Evolutionary conservation across 2,888 invertebrate species (phyloP).

Genomic region (Notodromas monacha): DNA sequence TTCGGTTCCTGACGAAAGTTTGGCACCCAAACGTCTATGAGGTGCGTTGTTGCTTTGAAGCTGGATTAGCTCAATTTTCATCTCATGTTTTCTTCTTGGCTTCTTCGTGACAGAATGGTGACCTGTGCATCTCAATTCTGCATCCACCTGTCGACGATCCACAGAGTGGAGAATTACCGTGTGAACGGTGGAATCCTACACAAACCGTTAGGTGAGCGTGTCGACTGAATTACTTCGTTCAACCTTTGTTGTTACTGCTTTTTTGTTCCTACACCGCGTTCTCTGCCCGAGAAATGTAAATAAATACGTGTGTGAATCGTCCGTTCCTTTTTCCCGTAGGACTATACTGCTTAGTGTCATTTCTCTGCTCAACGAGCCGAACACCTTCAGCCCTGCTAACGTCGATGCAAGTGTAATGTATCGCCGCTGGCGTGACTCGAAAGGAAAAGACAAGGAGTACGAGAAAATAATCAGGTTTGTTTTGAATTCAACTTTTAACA

Average conservation of each 20-base stretch:
- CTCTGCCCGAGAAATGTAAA: too few species aligned
- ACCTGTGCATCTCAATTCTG: conserved; percentile 92
- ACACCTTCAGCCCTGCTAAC: conserved; percentile 96
- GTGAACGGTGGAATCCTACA: conserved; percentile 99
- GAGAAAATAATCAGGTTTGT: conserved; percentile 83
- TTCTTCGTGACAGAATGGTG: conserved; percentile 46
- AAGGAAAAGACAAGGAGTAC: conserved; percentile 92
- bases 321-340: conserved; percentile 19
- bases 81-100: too few species aligned
- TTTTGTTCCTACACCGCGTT: too few species aligned
- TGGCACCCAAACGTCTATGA: conserved; percentile 99
- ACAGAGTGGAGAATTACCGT: conserved; percentile 88
- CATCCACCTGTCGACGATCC: conserved; percentile 98
- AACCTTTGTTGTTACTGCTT: too few species aligned
- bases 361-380: conserved; percentile 91
- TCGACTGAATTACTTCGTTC: too few species aligned
- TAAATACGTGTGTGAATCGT: too few species aligned
- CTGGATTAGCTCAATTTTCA: not conserved
- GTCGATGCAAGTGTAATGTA: conserved; percentile 99
- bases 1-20: conserved; percentile 91
- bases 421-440: conserved; percentile 87
- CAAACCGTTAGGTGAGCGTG: conserved; percentile 52
- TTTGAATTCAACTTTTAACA: not conserved
- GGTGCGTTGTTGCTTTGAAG: conserved; percentile 27
- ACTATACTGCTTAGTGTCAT: conserved; percentile 93